Conservation (phyloP, 2,888 invertebrate species). For the Himalopsyche anomala region DNA sequence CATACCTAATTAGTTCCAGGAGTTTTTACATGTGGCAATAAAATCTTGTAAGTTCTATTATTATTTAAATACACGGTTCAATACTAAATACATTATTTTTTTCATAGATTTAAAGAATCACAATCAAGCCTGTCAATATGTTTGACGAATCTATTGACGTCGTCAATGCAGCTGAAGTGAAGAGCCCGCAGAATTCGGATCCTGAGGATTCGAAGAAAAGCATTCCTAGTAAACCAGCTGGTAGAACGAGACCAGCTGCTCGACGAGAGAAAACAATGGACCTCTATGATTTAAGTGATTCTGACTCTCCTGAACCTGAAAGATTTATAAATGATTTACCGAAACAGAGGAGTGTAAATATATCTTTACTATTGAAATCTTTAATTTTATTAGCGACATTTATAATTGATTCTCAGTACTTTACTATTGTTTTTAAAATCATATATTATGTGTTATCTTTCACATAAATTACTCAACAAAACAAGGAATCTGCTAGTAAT, state of each 20-base stretch:
- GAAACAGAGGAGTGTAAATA: slow-evolving; percentile 56
- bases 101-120: neutral
- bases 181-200: slow-evolving; percentile 72
- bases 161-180: slow-evolving; percentile 77
- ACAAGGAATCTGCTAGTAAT: too few relatives aligned
- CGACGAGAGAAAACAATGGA: slow-evolving; percentile 53
- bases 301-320: slow-evolving; percentile 64
- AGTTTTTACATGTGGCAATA: too few relatives aligned
- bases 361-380: slow-evolving; percentile 10
- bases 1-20: too few relatives aligned
- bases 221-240: slow-evolving; percentile 48
- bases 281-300: slow-evolving; percentile 63
- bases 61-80: too few relatives aligned
- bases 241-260: slow-evolving; percentile 56
- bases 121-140: slow-evolving; percentile 68
- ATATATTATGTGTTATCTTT: too few relatives aligned
- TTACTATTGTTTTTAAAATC: neutral
- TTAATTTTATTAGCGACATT: neutral
- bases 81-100: too few relatives aligned
- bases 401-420: too few relatives aligned
- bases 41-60: too few relatives aligned
- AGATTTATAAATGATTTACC: slow-evolving; percentile 64
- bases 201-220: slow-evolving; percentile 62
- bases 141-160: slow-evolving; percentile 80
- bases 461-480: too few relatives aligned